Percentiles rank a stretch among this genome's conserved stretches.
Evolutionary conservation across 1,140 invertebrate genomes (phyloP).

Genomic region (Dendroctonus ponderosae): DNA sequence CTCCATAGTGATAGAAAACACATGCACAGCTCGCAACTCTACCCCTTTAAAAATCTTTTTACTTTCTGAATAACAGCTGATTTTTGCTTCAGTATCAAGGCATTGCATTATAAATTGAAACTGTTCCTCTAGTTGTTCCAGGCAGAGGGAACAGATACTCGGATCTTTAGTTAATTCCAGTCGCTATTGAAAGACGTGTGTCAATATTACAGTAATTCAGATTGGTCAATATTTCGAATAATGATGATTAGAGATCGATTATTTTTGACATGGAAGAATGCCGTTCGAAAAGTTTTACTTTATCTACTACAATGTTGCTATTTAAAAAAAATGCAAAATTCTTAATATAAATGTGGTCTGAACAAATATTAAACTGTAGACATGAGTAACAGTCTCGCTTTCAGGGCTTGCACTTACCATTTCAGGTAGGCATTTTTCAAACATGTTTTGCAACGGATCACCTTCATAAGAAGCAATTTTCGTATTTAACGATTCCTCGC

Average conservation of each 20-base stretch:
- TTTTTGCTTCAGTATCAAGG: slow-evolving; percentile 24
- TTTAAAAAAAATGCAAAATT: no score
- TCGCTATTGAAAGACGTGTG: slow-evolving; percentile 12
- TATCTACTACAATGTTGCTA: no score
- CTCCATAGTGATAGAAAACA: slow-evolving; percentile 18
- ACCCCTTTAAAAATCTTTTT: slow-evolving; percentile 16
- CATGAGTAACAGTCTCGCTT: neutral
- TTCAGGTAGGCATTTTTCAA: slow-evolving; percentile 30
- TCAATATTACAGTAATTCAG: slow-evolving; percentile 1
- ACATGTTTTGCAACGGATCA: slow-evolving; percentile 26
- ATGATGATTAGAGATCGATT: no score
- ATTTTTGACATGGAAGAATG: no score
- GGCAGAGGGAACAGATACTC: slow-evolving; percentile 14
- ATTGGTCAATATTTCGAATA: no score
- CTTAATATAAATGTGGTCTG: no score
- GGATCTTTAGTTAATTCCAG: slow-evolving; percentile 19
- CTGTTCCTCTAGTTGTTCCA: slow-evolving; percentile 27
- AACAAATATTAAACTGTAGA: slow-evolving; percentile 4
- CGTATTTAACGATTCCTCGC: slow-evolving; percentile 4
- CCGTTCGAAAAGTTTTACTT: no score
- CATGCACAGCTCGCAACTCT: slow-evolving; percentile 18
- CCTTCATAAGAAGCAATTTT: slow-evolving; percentile 17
- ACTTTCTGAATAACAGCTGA: slow-evolving; percentile 25
- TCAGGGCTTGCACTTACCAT: slow-evolving; percentile 5
- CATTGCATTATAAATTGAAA: slow-evolving; percentile 32